Percentiles rank a stretch among this genome's conserved stretches.
These are phyloP conservation scores for Corythornis cristatus DNA, from an alignment of 2,113 vertebrate genomes.

Conservation along the genomic window DNA sequence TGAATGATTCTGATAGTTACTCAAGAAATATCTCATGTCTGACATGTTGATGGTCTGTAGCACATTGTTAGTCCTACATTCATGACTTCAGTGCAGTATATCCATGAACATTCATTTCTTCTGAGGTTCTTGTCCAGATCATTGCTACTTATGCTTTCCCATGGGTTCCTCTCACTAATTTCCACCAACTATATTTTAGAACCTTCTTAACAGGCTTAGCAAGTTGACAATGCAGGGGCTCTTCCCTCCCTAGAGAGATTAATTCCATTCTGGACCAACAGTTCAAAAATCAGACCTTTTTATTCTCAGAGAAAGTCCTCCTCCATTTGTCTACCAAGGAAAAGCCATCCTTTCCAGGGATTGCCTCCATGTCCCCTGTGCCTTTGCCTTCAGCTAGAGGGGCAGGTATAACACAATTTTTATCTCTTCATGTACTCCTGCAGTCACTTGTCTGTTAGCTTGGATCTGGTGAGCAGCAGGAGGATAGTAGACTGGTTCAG, in stretches of 20 bases:
- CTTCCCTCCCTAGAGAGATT: not conserved
- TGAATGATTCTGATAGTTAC: not conserved
- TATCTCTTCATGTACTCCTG: not conserved
- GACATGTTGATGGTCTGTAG: not conserved
- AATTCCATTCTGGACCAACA: not conserved
- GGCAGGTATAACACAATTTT: not conserved
- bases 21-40: accelerated
- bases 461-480: not conserved
- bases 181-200: not conserved
- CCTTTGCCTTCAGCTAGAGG: not conserved
- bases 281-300: not conserved
- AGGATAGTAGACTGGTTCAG: not conserved
- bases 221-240: not conserved
- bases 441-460: not conserved
- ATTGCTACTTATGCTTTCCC: not conserved
- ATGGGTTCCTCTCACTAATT: not conserved
- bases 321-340: not conserved
- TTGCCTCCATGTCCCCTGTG: not conserved
- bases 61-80: not conserved
- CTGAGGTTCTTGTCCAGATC: not conserved
- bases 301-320: not conserved
- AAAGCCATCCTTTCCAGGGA: not conserved
- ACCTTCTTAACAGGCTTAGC: not conserved
- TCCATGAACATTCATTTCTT: not conserved
- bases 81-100: not conserved